These are phyloP conservation scores for Phymorhynchus buccinoides DNA, from an alignment of 1,140 invertebrate species.

Conservation along the genomic window DNA sequence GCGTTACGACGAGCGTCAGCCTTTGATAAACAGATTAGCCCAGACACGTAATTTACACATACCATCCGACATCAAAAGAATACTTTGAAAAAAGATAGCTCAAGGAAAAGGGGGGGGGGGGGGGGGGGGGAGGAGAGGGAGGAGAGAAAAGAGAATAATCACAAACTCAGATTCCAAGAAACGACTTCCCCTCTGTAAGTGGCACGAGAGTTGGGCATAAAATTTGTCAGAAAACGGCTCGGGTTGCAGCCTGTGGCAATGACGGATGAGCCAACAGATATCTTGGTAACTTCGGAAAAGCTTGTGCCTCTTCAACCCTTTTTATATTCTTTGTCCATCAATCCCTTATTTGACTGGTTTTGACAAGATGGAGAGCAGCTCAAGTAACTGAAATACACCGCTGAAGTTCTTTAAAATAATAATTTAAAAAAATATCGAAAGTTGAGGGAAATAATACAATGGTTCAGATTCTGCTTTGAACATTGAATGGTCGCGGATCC, in stretches of 20 bases:
- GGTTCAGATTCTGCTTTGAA: no score
- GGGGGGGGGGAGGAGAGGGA: background rate
- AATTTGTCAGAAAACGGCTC: background rate
- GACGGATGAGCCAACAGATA: slow-evolving; percentile 17
- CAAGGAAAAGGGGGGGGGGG: background rate
- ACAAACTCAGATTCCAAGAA: background rate
- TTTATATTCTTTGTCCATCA: background rate
- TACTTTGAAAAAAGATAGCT: background rate
- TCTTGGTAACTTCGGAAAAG: background rate
- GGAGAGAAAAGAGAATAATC: background rate
- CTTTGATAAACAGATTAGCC: background rate
- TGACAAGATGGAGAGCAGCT: background rate
- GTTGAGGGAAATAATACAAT: no score
- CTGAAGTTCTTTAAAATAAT: no score
- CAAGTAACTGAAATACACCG: background rate
- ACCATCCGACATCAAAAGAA: background rate
- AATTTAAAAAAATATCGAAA: no score
- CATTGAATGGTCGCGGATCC: no score
- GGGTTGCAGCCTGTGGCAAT: background rate
- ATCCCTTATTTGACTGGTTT: background rate
- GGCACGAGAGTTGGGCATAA: background rate
- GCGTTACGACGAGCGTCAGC: background rate
- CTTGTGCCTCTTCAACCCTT: background rate
- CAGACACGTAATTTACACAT: background rate
- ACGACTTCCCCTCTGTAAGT: background rate